Base-by-base conservation (phyloP, 2,113 vertebrate species). In the Athene noctua region DNA sequence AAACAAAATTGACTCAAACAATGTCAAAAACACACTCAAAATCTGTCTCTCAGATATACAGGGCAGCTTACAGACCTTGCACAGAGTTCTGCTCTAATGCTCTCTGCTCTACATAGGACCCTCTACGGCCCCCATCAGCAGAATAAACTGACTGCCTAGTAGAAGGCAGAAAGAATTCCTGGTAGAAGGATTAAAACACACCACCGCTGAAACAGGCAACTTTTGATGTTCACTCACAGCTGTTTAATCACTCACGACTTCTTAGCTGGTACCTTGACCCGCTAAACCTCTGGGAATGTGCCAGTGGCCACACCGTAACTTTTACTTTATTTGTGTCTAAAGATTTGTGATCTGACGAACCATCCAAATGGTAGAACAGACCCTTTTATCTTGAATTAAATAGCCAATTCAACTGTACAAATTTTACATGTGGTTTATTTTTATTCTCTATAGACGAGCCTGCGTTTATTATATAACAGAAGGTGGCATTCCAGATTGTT, bases 401-500 rank as follows among this genome's bases (percentile, higher is more conserved):
- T 11, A 54, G 21, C 25, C 4, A 4, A 8, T 49, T 79, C 5
- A 2, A 80, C 18, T 4, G 3, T 27, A 46, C 0, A 4, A 54
- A 74, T 42, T 91, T 85, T 77, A 62, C 7, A 54, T 44, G 62
- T 44, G 62, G 26, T 67, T 81, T 75, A 74, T 84, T 96, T 85
- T 94, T 85, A 58, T 86, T 82, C 67, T 77, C 49, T 66, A 13
- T 9, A 82, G 42, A 88, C 5, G 19, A 92, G 55, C 44, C 47
- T 74, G 62, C 4, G 3, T 94, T 94, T 96, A 89, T 92, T 80
- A 88, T 85, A 58, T 66, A 87, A 95, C 96, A 97, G 94, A 96
- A 96, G 84, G 84, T 88, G 71, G 92, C 78, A 85, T 94, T 95
- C 91, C 92, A 96, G 97, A 95, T 77, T 96, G 96, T 89, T 92